Base-by-base conservation (phyloP, 1,140 invertebrate species). In the Lepidurus arcticus region DNA sequence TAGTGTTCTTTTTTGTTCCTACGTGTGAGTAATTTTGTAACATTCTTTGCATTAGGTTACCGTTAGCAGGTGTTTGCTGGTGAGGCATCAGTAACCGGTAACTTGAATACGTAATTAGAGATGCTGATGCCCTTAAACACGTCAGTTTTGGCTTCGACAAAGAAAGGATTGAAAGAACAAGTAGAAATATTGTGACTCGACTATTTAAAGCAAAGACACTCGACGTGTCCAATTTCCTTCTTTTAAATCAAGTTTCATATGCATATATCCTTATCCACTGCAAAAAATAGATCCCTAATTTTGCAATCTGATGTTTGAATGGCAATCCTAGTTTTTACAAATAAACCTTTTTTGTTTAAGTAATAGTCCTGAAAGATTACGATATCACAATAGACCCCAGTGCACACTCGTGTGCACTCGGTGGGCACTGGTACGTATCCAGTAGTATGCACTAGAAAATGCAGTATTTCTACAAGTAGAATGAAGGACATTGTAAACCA, bases 81-180 rank as follows among this genome's bases (percentile, higher is more conserved):
- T 65, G 53, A 65, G 53, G 53, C 53, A 16, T 65, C 53, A 65
- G 16, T 65, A 65, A 65, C 53, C 53, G 53, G 53, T 65, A 65
- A 65, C 53, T 65, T 65, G 53, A 65, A 65, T 65, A 65, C 9
- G 53, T 65, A 65, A 65, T 65, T 65, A 65, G 53, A 65, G 53
- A 65, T 65, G 53, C 53, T 65, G 53, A 65, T 65, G 53, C 53
- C n/a, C 53, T 65, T 65, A 10, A 65, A 65, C 53, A 65, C 53
- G 16, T 65, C 53, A 65, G n/a, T 9, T 16, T 65, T 21, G 13
- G 53, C 53, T 65, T 65, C 53, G 16, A 21, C 21, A 16, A 7
- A 34, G 34, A 34, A 34, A 3, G 34, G 8, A 65, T 65, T 65
- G 53, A 21, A n/a, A 13, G 16, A 65, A 65, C 9, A 16, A 21